Evolutionary conservation across 2,888 invertebrate genomes (phyloP).

Genomic region (Eueremaeus valkanovi): DNA sequence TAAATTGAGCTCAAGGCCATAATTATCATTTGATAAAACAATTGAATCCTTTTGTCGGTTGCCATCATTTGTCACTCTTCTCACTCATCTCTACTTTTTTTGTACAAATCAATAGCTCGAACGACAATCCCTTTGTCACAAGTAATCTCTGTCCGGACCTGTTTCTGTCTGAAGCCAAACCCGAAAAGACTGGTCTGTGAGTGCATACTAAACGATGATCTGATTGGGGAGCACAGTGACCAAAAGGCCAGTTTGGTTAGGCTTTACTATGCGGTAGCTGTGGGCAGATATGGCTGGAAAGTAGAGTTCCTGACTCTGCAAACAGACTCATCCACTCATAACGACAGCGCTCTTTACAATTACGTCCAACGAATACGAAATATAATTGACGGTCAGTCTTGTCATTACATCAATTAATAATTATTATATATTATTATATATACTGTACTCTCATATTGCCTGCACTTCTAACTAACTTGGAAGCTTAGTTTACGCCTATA

Average conservation of each 20-base stretch:
- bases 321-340: not conserved
- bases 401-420: too few relatives aligned
- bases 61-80: too few relatives aligned
- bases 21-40: too few relatives aligned
- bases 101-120: slow-evolving; percentile 33
- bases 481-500: too few relatives aligned
- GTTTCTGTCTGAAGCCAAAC: slow-evolving; percentile 42
- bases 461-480: too few relatives aligned
- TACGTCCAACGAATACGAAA: slow-evolving; percentile 1
- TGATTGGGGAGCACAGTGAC: not conserved
- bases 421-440: too few relatives aligned
- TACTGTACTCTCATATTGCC: too few relatives aligned
- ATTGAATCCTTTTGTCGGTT: too few relatives aligned
- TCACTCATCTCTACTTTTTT: not conserved
- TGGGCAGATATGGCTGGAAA: slow-evolving; percentile 44
- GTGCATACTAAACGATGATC: slow-evolving; percentile 21
- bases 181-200: slow-evolving; percentile 42
- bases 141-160: slow-evolving; percentile 43
- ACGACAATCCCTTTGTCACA: slow-evolving; percentile 41
- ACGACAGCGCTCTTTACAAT: slow-evolving; percentile 1
- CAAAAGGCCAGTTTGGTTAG: slow-evolving; percentile 32
- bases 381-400: slow-evolving; percentile 6
- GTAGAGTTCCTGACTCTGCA: slow-evolving; percentile 22
- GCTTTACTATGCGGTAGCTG: slow-evolving; percentile 43
- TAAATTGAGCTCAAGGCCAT: too few relatives aligned